A percentile compares a stretch with the other conserved stretches of the same genome.
These are phyloP conservation scores for Melanostigma gelatinosum DNA, from an alignment of 2,113 vertebrate species.

Conservation along the genomic window DNA sequence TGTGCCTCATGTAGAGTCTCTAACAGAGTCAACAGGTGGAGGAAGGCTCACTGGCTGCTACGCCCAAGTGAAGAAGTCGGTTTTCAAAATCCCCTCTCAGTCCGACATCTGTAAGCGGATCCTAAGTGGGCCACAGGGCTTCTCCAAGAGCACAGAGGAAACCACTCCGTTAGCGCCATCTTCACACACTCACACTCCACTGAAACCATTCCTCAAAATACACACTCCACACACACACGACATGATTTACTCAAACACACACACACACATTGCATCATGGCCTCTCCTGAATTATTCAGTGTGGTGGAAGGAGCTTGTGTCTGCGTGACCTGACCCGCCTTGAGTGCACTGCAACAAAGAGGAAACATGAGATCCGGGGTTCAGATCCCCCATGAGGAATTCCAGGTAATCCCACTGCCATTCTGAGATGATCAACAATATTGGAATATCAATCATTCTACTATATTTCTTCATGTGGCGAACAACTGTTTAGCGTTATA, in stretches of 20 bases:
- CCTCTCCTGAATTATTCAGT: slow-evolving; percentile 71
- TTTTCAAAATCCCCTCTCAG: slow-evolving; percentile 22
- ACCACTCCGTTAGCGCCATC: slow-evolving; percentile 42
- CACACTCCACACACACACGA: slow-evolving; percentile 14
- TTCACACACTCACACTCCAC: slow-evolving; percentile 25
- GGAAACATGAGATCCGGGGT: slow-evolving; percentile 52
- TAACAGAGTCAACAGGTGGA: slow-evolving; percentile 18
- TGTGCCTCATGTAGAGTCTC: neutral
- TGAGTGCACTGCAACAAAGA: slow-evolving; percentile 39
- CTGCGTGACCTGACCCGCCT: slow-evolving; percentile 52
- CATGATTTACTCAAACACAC: neutral
- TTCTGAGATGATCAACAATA: neutral
- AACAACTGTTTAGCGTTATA: neutral
- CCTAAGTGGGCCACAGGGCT: slow-evolving; percentile 45
- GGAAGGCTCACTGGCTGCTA: neutral
- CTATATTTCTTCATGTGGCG: neutral
- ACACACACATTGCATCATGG: slow-evolving; percentile 29
- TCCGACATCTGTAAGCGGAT: slow-evolving; percentile 50
- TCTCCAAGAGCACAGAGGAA: slow-evolving; percentile 49
- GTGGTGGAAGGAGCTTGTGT: slow-evolving; percentile 51
- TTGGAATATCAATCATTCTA: neutral
- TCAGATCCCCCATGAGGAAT: slow-evolving; percentile 43
- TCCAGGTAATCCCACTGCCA: slow-evolving; percentile 17
- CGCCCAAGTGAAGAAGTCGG: slow-evolving; percentile 24
- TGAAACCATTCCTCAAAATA: slow-evolving; percentile 3